Conservation (phyloP, 2,888 invertebrate species). For the Scelioninae gen. 1 region DNA sequence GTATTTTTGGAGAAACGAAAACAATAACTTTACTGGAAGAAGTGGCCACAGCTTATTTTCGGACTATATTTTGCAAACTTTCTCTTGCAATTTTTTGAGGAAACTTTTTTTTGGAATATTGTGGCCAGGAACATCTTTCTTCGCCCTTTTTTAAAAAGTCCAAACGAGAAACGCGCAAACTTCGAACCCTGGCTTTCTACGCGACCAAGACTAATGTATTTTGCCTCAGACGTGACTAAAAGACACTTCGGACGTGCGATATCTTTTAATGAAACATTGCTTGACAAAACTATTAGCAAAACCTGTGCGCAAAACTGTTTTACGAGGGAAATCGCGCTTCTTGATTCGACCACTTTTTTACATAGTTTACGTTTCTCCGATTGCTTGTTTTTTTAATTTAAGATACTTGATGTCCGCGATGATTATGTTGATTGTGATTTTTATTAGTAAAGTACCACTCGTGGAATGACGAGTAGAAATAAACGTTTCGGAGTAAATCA, state of each 20-base stretch:
- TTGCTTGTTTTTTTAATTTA: conserved; percentile 27
- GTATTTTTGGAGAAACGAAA: too few species aligned
- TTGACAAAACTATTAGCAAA: conserved; percentile 47
- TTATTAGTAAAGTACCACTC: neutral
- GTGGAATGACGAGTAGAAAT: neutral
- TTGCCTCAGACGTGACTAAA: conserved; percentile 45
- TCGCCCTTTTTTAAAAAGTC: conserved; percentile 46
- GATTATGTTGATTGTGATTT: neutral
- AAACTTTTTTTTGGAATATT: conserved; percentile 13
- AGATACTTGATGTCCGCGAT: neutral
- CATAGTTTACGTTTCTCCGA: conserved; percentile 20
- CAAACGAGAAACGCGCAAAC: conserved; percentile 46
- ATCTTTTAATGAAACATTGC: conserved; percentile 40
- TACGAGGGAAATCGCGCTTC: conserved; percentile 49
- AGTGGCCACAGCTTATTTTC: conserved; percentile 20
- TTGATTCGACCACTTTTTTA: conserved; percentile 20
- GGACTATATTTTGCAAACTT: conserved; percentile 33
- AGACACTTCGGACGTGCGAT: conserved; percentile 46
- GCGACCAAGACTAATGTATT: conserved; percentile 56
- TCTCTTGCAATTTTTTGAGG: conserved; percentile 38
- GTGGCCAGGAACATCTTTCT: conserved; percentile 28
- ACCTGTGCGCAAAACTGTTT: conserved; percentile 30
- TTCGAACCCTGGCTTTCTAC: conserved; percentile 61
- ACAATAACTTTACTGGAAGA: too few species aligned
- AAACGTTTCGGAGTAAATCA: conserved; percentile 4